Conservation (phyloP, 2,113 vertebrate species). For the Marcusenius ussheri region DNA sequence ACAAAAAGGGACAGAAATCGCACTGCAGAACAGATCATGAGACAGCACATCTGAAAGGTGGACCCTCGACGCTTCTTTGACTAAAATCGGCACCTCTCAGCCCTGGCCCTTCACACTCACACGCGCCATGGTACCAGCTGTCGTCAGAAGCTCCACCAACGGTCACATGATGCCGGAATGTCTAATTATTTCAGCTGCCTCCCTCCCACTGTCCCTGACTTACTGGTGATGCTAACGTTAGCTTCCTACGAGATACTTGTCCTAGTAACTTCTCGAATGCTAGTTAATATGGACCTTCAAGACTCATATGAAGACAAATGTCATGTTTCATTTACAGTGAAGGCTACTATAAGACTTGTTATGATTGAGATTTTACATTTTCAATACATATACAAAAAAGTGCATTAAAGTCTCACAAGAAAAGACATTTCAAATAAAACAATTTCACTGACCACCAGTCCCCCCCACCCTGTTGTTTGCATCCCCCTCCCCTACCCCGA, state of each 20-base stretch:
- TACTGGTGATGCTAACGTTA: neutral
- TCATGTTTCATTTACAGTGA: constrained; percentile 24
- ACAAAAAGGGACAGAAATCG: neutral
- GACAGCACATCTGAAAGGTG: neutral
- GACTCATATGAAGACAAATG: constrained; percentile 23
- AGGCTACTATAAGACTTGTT: constrained; percentile 31
- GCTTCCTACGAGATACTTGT: neutral
- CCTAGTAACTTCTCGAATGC: constrained; percentile 16
- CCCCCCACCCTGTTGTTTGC: constrained; percentile 25
- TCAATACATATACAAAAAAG: constrained; percentile 56
- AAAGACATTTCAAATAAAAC: constrained; percentile 41
- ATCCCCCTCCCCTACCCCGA: constrained; percentile 5
- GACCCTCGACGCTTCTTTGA: neutral
- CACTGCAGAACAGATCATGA: neutral
- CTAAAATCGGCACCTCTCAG: neutral
- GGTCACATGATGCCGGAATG: neutral
- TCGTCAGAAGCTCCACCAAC: neutral
- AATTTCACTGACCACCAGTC: constrained; percentile 39
- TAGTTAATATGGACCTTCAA: constrained; percentile 16
- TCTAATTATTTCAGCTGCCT: neutral
- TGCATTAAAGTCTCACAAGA: constrained; percentile 51
- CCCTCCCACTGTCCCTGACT: neutral
- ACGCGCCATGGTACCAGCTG: neutral
- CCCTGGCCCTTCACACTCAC: neutral
- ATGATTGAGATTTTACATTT: constrained; percentile 31